Evolutionary conservation across 1,140 invertebrate genomes (phyloP).

Genomic region (Macrosteles quadrilineatus): DNA sequence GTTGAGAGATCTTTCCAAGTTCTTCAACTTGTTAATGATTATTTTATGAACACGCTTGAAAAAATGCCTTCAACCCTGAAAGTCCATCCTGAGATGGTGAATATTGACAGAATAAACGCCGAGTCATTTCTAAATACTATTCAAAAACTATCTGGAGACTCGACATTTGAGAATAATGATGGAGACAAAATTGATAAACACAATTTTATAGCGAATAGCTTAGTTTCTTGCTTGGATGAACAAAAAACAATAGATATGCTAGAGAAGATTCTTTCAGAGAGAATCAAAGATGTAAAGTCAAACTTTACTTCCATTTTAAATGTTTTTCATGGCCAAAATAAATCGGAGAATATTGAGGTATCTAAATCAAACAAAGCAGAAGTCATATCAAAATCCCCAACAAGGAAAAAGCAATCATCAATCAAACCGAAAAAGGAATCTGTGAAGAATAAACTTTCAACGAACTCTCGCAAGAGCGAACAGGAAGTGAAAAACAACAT

Average conservation of each 20-base stretch:
- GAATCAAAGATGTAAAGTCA: background rate
- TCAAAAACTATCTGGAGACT: background rate
- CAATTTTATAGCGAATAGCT: background rate
- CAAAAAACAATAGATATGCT: background rate
- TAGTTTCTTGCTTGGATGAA: background rate
- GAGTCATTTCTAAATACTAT: background rate
- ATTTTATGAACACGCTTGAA: conserved; percentile 55
- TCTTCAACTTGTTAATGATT: conserved; percentile 56
- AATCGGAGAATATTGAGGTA: background rate
- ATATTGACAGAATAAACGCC: background rate
- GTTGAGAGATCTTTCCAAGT: conserved; percentile 57
- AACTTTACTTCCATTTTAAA: background rate
- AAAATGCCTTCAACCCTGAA: background rate
- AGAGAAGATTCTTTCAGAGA: background rate
- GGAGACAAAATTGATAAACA: background rate
- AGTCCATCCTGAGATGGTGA: background rate
- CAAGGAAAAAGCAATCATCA: conserved; percentile 1
- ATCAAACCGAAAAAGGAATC: background rate
- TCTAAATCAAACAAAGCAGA: background rate
- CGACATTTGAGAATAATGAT: background rate
- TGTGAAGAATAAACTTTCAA: background rate
- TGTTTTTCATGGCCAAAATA: background rate
- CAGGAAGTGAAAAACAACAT: background rate
- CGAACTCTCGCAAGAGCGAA: background rate
- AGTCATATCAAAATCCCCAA: background rate